Base-by-base conservation (phyloP, 2,888 invertebrate species). In the Drosophila paracracens region DNA sequence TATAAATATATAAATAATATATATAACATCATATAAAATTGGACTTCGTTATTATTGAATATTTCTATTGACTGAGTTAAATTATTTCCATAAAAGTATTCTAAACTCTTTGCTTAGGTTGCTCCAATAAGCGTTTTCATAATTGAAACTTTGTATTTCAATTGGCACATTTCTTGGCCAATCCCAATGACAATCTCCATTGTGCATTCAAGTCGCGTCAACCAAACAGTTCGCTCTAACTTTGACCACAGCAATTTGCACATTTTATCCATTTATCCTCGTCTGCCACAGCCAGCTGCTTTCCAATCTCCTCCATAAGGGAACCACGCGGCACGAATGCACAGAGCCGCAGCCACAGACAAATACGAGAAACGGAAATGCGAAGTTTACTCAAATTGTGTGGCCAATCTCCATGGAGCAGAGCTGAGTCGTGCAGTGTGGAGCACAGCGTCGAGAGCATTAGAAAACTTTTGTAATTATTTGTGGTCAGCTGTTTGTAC, bases 381-480 rank as follows among this genome's bases (percentile, higher is more conserved):
- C 48, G 36, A 71, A 80, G 54, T 64, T 71, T 62, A 48, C 66
- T 53, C 40, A 58, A 61, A 61, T 64, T 60, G 60, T 43, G 38
- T 18, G 29, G 33, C 51, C 71, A 78, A 79, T 78, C 71, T 79
- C 76, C n/a, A 64, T 67, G 61, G 80, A 46, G n/a, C 63, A 74
- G 53, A 33, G 33, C 27, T 13, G 10, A 54, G 25, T 3, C 4
- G 35, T 13, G 21, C 36, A n/a, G 63, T 6, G 29, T n/a, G 27
- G 38, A 64, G 51, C 65, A 35, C 31, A 36, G 61, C 61, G 50
- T 38, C 29, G 61, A 58, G 64, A 54, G 71, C 61, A 51, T 57
- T 56, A 46, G 35, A 25, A 76, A 78, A 78, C 58, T 78, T 78
- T 78, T 79, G 11, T 76, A 71, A 78, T 78, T 71, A 80, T 80